Base-by-base conservation (phyloP, 2,888 invertebrate genomes). In the Tricholauxania praeusta region DNA sequence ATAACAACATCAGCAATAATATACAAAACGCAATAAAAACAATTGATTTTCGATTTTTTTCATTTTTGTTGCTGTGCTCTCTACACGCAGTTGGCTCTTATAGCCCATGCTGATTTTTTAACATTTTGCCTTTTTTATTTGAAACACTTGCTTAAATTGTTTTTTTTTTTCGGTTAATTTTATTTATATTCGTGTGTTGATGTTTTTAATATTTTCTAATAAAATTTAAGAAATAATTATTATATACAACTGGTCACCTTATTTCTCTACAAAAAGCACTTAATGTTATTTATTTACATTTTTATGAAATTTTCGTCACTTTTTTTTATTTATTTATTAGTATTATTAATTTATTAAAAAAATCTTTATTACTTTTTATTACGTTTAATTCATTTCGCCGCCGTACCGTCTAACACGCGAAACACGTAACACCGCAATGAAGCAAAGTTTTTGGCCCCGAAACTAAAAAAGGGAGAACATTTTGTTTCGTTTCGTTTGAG, bases 401-500 rank as follows among this genome's bases (percentile, higher is more conserved):
- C 77, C 79, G 76, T 77, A 81, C 79, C 81, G 85, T 85, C 85
- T 86, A 83, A 83, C 85, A 86, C 86, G 85, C 86, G 84, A 83
- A 85, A 87, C 86, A 86, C 85, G 87, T 86, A 87, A 87, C 86
- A 86, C 86, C 87, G 86, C 87, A 87, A 86, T 87, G 86, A 87
- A 80, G 80, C 80, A 80, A 81, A 77, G 73, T 78, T 79, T 79
- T 76, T 81, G 82, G 82, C 80, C 81, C 80, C 81, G 80, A 79
- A 80, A 80, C 71, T 69, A 68, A 60, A 59, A 32, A 68, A 59
- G 48, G 39, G 70, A 70, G 75, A 68, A 64, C 52, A 63, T 60
- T 49, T 19, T 51, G 68, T 55, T 47, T 17, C 39, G 39, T 39
- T 12, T 62, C 70, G 39, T 17, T 22, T 62, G 67, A 65, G 71